Conservation (phyloP, 1,140 invertebrate genomes). For the Camponotus floridanus region DNA sequence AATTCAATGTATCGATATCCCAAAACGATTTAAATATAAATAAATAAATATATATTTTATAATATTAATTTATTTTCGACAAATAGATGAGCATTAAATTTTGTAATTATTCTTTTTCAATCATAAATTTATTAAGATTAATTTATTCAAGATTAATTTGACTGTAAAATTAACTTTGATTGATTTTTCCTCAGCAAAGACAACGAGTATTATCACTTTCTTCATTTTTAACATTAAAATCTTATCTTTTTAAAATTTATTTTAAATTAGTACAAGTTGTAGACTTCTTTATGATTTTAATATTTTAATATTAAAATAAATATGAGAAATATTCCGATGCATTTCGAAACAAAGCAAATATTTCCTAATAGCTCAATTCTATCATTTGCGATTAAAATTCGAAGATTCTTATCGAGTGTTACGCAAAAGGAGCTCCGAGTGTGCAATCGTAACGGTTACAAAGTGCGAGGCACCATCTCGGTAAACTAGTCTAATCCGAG, state of each 20-base stretch:
- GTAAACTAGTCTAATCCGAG: slow-evolving; percentile 58
- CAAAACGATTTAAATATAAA: background rate
- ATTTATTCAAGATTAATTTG: background rate
- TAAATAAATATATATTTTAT: background rate
- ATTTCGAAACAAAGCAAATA: background rate
- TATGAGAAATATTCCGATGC: background rate
- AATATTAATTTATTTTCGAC: background rate
- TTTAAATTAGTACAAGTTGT: background rate
- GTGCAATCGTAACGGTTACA: slow-evolving; percentile 46
- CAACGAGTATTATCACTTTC: background rate
- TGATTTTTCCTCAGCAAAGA: background rate
- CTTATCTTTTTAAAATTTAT: background rate
- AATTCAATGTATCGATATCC: background rate
- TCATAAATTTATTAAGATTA: background rate
- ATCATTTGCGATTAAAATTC: slow-evolving; percentile 21
- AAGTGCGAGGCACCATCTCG: slow-evolving; percentile 32
- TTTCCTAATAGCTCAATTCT: background rate
- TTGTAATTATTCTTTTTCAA: background rate
- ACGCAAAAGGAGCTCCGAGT: background rate
- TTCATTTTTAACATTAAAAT: background rate
- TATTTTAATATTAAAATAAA: background rate
- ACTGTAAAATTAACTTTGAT: background rate
- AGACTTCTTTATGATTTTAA: background rate
- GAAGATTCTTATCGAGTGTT: slow-evolving; percentile 24
- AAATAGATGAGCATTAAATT: background rate